phyloP scores from a whole-genome alignment of 2,113 vertebrate genomes.

The Gymnocephalus cernua region DNA sequence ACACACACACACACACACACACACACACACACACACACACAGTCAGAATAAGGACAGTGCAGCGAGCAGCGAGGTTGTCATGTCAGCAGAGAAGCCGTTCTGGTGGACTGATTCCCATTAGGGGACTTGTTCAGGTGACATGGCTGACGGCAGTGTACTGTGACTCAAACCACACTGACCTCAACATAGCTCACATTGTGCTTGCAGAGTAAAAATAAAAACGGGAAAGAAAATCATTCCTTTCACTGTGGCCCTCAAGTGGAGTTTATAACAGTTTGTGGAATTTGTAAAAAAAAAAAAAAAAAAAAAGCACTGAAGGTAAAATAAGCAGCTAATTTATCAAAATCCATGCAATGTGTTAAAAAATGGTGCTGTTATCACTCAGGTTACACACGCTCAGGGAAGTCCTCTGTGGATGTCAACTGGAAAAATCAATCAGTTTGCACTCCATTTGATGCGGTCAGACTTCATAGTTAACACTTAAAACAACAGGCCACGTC shows the following conservation, averaged over 20 bases:
- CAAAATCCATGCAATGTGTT: neutral
- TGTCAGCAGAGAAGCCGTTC: conserved; percentile 21
- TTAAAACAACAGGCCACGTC: neutral
- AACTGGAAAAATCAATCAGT: neutral
- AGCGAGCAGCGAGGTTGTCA: neutral
- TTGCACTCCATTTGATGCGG: neutral
- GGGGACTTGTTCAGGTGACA: conserved; percentile 44
- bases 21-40: neutral
- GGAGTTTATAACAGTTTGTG: neutral
- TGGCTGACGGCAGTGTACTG: conserved; percentile 18
- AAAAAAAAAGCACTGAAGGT: neutral
- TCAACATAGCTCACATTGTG: conserved; percentile 16
- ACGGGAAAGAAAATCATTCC: neutral
- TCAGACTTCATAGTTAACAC: neutral
- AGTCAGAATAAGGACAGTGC: conserved; percentile 28
- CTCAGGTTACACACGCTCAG: neutral
- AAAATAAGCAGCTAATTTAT: neutral
- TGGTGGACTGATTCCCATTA: conserved; percentile 55
- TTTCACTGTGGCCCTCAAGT: neutral
- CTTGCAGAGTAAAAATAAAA: conserved; percentile 24
- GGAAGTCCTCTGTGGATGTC: neutral
- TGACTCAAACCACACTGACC: conserved; percentile 13
- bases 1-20: conserved; percentile 7
- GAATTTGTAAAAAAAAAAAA: neutral
- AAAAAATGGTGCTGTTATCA: too few species aligned